Base-by-base conservation (phyloP, 2,113 vertebrate species). In the Leucosticte australis region DNA sequence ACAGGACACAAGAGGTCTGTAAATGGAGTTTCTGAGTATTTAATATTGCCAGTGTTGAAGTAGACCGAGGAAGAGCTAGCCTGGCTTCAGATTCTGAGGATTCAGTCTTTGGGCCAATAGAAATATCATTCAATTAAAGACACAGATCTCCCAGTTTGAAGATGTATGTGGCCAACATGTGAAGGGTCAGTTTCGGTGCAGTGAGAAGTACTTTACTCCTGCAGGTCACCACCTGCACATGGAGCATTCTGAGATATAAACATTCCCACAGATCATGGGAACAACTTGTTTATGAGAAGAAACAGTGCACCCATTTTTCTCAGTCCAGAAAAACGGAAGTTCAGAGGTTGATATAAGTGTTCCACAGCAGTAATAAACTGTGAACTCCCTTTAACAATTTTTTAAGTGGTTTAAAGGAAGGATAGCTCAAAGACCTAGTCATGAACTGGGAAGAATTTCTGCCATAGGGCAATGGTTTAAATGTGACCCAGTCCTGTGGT, bases 241-340 rank as follows among this genome's bases (percentile, higher is more conserved):
- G 52, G 64, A 92, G 60, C 1, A 0, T 86, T 91, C 82, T 88
- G 84, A 63, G 60, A 86, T 83, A 81, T 94, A 97, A 97, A 97
- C 92, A 90, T 96, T 97, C 96, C 95, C 96, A 97, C 92, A 96
- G 94, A 92, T 81, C 68, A 90, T 81, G 82, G 68, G 82, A 96
- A 96, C 93, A 83, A 94, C 49, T 95, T 96, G 93, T 96, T 95
- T 96, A 96, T 96, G 77, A 95, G 62, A 94, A 92, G 86, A 91
- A 96, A 75, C 88, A 95, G 89, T 47, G 52, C 41, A 89, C 52
- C 50, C 90, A 78, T 96, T 95, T 97, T 95, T 88, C 86, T 92
- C 81, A 84, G 94, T n/a, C 35, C 53, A 92, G 74, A 78, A 89
- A 93, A 57, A 82, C 6, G 1, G 87, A 96, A 96, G 95, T 96